Evolutionary conservation across 2,797 vertebrate genomes (phyloP).

Genomic region (Ispidina picta): DNA sequence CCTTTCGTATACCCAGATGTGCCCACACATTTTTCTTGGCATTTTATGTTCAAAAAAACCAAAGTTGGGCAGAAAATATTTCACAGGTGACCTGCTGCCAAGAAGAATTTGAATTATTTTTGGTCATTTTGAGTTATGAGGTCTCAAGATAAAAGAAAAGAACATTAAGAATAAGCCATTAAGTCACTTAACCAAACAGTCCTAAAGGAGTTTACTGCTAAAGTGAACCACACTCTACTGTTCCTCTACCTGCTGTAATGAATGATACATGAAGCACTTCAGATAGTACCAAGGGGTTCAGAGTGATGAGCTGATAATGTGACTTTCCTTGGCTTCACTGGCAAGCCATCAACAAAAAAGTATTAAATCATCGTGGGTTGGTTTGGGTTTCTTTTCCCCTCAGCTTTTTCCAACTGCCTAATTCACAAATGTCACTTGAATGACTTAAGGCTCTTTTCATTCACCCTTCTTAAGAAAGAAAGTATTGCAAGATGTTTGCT

Average conservation of each 20-base stretch:
- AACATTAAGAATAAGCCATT: conserved; percentile 75
- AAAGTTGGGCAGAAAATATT: conserved; percentile 54
- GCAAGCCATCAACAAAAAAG: neutral
- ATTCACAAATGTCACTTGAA: neutral
- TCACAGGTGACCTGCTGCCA: conserved; percentile 68
- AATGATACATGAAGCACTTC: conserved; percentile 75
- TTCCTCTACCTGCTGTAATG: conserved; percentile 67
- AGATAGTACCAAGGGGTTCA: conserved; percentile 55
- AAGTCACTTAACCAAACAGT: conserved; percentile 73
- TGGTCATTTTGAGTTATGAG: conserved; percentile 62
- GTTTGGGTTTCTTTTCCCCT: neutral
- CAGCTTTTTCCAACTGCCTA: neutral
- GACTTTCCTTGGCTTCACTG: conserved; percentile 32
- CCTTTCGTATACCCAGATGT: neutral
- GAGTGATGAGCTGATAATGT: conserved; percentile 52
- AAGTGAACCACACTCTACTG: conserved; percentile 63
- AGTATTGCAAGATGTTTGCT: neutral
- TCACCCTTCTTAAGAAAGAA: neutral
- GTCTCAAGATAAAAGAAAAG: conserved; percentile 67
- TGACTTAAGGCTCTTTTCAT: fast-evolving
- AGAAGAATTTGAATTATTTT: conserved; percentile 65
- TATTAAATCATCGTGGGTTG: neutral
- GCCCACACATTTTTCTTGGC: neutral
- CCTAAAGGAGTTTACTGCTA: conserved; percentile 65
- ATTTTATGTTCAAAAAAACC: conserved; percentile 51